Evolutionary conservation across 2,797 vertebrate genomes (phyloP).

Genomic region (Molossus alvarezi): DNA sequence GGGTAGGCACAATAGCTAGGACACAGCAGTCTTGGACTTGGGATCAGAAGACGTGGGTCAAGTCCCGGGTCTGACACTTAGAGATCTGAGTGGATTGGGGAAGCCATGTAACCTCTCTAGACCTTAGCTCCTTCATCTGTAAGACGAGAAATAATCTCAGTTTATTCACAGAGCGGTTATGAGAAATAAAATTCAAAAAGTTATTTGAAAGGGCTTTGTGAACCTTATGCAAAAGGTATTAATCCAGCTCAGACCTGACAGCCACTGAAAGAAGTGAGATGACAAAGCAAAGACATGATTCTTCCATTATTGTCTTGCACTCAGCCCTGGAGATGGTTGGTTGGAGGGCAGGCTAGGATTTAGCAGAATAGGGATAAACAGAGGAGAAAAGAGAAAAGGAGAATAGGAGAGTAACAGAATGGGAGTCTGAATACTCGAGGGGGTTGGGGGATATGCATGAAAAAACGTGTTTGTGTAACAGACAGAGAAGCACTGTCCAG

Average conservation of each 20-base stretch:
- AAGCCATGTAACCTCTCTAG: neutral
- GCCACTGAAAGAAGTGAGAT: neutral
- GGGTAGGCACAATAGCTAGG: neutral
- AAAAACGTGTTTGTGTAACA: neutral
- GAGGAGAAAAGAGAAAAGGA: neutral
- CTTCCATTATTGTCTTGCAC: neutral
- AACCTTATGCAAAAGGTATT: neutral
- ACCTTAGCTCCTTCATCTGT: neutral
- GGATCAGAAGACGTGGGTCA: neutral
- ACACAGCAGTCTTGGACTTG: neutral
- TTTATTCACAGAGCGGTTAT: neutral
- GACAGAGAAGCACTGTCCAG: neutral
- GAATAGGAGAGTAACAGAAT: neutral
- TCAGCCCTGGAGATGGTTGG: neutral
- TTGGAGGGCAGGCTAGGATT: neutral
- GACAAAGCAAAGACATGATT: neutral
- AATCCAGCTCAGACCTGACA: neutral
- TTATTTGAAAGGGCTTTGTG: constrained; percentile 21
- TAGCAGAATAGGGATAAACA: neutral
- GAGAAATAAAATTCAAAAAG: constrained; percentile 35
- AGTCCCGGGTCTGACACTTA: neutral
- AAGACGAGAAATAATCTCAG: neutral
- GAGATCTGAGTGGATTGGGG: neutral
- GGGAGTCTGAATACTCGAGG: neutral
- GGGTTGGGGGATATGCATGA: neutral